Evolutionary conservation across 2,113 vertebrate species (phyloP), one percentile per base, ranked within the genome.

Genomic region (Clarias batrachus): DNA sequence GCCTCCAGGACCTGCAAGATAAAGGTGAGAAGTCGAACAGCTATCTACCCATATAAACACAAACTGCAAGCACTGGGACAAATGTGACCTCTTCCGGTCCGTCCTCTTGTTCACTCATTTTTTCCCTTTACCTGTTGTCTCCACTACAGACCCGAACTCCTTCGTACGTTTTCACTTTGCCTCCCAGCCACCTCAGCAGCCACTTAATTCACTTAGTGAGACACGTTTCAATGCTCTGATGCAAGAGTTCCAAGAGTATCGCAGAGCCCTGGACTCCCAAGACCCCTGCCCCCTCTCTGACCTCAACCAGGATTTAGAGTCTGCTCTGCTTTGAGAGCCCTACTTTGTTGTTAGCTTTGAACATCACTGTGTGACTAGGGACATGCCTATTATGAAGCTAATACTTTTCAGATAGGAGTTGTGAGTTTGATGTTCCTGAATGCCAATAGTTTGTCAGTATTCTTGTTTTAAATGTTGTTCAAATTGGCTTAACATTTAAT

Each of bases 371-470:
- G 19, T 81, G 54, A 62, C 1, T 25, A 41, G 19, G 25, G 30
- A 62, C 2, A 4, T 59, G 57, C 11, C 30, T 14, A 25, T 25
- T 25, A 62, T 81, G 17, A 80, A 21, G 9, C 9, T 60, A 60
- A 41, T 37, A 17, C 8, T 27, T 78, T 16, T 94, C 95, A 92
- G 94, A 96, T 92, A 94, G 95, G 90, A 94, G 94, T 92, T 95
- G 95, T 92, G 94, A 96, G 88, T 96, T 94, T 94, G 94, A 96
- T 90, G 91, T 94, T 77, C 89, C 89, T 21, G 94, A 96, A 85
- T 91, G 88, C 82, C 90, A 68, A 30, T 4, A 81, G 6, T 56
- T 11, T 23, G 30, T 66, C 60, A 82, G 80, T 62, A 76, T 77
- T 78, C 5, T 54, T 65, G 73, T 59, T 59, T 60, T 70, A 33